A percentile compares a stretch with the other conserved stretches of the same genome.
These are phyloP conservation scores for Drosophila falleni DNA, from an alignment of 2,888 invertebrate species.

Conservation along the genomic window DNA sequence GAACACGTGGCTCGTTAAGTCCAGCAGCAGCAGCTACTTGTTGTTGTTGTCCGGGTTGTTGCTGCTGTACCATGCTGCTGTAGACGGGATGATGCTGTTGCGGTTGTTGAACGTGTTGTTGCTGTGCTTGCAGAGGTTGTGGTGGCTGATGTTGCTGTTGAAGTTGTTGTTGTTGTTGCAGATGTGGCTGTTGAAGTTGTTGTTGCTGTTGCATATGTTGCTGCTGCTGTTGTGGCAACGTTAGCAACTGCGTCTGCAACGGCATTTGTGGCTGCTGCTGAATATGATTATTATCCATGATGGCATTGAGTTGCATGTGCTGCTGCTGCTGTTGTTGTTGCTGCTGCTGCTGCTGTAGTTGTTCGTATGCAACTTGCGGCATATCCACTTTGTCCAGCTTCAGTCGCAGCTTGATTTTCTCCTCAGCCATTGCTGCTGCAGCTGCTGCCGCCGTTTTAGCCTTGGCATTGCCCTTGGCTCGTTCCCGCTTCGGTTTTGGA, in stretches of 20 bases:
- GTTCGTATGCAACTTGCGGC: conserved; percentile 39
- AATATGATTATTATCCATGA: conserved; percentile 53
- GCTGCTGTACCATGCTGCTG: conserved; percentile 48
- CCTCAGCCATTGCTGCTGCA: conserved; percentile 79
- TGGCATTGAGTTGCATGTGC: conserved; percentile 48
- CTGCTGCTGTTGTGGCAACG: conserved; percentile 26
- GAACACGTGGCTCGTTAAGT: conserved; percentile 92
- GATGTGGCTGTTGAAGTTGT: conserved; percentile 11
- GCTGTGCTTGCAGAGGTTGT: conserved; percentile 29
- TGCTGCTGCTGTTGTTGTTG: conserved; percentile 42
- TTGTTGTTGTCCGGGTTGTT: conserved; percentile 38
- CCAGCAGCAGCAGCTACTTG: conserved; percentile 51
- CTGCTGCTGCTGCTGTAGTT: conserved; percentile 34
- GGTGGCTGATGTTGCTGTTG: conserved; percentile 16
- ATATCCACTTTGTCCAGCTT: conserved; percentile 93
- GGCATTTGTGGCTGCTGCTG: conserved; percentile 57
- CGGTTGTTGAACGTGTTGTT: conserved; percentile 24
- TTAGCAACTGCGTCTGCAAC: conserved; percentile 52
- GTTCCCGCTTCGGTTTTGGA: conserved; percentile 77
- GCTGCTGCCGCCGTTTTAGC: conserved; percentile 55
- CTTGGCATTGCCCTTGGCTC: conserved; percentile 77
- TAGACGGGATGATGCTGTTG: conserved; percentile 53
- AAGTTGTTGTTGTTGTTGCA: conserved; percentile 49
- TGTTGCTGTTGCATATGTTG: conserved; percentile 27
- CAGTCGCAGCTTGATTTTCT: conserved; percentile 93